These are phyloP conservation scores for Mesochorus sp. DNA, from an alignment of 2,888 invertebrate genomes.

Conservation along the genomic window DNA sequence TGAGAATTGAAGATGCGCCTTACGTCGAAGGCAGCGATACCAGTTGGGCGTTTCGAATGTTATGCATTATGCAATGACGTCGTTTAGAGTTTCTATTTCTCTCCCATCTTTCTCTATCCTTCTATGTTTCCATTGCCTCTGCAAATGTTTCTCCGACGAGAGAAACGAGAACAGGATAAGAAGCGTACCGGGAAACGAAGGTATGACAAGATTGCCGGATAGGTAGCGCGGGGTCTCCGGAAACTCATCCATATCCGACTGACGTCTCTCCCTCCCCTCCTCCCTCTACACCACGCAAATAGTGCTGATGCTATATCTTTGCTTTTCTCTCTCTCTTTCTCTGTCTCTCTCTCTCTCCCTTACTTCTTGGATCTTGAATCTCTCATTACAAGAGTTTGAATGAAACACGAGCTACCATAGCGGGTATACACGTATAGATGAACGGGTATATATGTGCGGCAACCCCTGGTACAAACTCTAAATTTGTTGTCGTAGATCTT, in stretches of 20 bases:
- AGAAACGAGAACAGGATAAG: conserved; percentile 25
- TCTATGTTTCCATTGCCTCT: neutral
- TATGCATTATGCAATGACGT: conserved; percentile 76
- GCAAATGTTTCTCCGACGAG: neutral
- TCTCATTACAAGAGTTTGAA: conserved; percentile 51
- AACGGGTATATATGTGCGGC: neutral
- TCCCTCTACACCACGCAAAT: neutral
- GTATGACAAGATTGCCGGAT: conserved; percentile 33
- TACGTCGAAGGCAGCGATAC: conserved; percentile 19
- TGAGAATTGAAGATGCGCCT: conserved; percentile 17
- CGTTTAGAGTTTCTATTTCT: conserved; percentile 73
- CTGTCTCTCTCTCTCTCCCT: conserved; percentile 24
- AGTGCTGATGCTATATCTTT: conserved; percentile 36
- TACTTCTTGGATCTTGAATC: conserved; percentile 48
- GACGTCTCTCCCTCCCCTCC: conserved; percentile 11
- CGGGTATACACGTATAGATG: neutral
- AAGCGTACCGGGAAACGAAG: neutral
- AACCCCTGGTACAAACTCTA: conserved; percentile 11
- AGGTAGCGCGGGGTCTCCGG: conserved; percentile 9
- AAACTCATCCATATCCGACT: conserved; percentile 41
- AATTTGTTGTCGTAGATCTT: conserved; percentile 19
- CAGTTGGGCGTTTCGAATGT: conserved; percentile 50
- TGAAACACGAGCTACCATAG: conserved; percentile 35
- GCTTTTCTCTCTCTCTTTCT: conserved; percentile 17
- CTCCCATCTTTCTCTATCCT: conserved; percentile 20